These are phyloP conservation scores for Dastarcus helophoroides DNA, from an alignment of 2,888 invertebrate species.

Conservation along the genomic window DNA sequence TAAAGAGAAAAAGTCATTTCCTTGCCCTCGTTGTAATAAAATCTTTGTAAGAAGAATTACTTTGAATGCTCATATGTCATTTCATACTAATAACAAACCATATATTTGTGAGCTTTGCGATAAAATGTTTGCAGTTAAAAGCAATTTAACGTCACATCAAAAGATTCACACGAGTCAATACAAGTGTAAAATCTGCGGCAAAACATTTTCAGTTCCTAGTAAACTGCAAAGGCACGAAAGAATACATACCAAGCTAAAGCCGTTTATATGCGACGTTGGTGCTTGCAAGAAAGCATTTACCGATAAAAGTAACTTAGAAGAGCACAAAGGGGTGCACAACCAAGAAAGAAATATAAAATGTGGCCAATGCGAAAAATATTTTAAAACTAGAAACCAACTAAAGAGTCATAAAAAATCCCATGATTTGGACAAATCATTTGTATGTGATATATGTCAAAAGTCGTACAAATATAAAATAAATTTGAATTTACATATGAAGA, in stretches of 20 bases:
- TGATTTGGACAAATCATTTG: conserved; percentile 20
- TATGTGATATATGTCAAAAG: conserved; percentile 29
- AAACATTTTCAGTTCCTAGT: conserved; percentile 31
- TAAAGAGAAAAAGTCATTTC: conserved; percentile 18
- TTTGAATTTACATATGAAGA: conserved; percentile 27
- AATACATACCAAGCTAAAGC: conserved; percentile 32
- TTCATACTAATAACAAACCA: conserved; percentile 30
- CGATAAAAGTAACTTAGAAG: conserved; percentile 34
- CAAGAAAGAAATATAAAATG: conserved; percentile 26
- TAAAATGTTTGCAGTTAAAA: conserved; percentile 30
- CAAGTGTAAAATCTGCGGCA: conserved; percentile 31
- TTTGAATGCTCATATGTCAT: conserved; percentile 31
- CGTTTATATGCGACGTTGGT: conserved; percentile 28
- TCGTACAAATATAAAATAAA: conserved; percentile 32
- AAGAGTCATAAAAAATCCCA: conserved; percentile 29
- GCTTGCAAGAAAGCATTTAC: conserved; percentile 32
- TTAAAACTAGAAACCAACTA: conserved; percentile 29
- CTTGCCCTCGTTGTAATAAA: conserved; percentile 30
- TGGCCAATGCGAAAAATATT: conserved; percentile 26
- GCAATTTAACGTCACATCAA: conserved; percentile 32
- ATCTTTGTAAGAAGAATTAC: conserved; percentile 28
- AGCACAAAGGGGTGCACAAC: conserved; percentile 30
- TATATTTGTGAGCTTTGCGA: conserved; percentile 31
- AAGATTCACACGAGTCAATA: conserved; percentile 30
- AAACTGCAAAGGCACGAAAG: conserved; percentile 33